Conservation (phyloP, 2,888 invertebrate genomes). For the Ctena decussata region DNA sequence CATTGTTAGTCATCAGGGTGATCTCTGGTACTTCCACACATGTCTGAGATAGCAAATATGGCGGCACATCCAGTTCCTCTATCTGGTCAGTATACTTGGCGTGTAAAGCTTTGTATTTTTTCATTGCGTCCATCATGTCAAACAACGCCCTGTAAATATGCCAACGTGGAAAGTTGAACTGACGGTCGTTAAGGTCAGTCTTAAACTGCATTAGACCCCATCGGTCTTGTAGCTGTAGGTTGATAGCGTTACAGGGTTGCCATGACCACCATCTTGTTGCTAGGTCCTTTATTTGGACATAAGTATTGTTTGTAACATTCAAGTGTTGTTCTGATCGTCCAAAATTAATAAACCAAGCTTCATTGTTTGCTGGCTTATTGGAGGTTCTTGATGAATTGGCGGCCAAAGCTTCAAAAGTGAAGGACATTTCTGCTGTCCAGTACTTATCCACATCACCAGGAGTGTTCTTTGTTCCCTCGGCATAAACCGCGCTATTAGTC, state of each 20-base stretch:
- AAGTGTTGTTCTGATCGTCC: slow-evolving; percentile 39
- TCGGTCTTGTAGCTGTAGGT: slow-evolving; percentile 56
- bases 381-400: slow-evolving; percentile 24
- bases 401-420: slow-evolving; percentile 37
- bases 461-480: slow-evolving; percentile 45
- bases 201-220: slow-evolving; percentile 80
- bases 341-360: slow-evolving; percentile 62
- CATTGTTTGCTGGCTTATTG: slow-evolving; percentile 27
- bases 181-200: slow-evolving; percentile 34
- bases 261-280: slow-evolving; percentile 58
- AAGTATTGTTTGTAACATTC: slow-evolving; percentile 33
- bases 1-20: slow-evolving; percentile 55
- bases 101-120: slow-evolving; percentile 72
- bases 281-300: not conserved
- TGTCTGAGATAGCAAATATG: slow-evolving; percentile 69
- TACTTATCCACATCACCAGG: slow-evolving; percentile 48
- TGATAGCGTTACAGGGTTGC: slow-evolving; percentile 56
- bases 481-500: slow-evolving; percentile 27
- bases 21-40: slow-evolving; percentile 69
- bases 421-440: slow-evolving; percentile 55
- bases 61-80: slow-evolving; percentile 68
- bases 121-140: slow-evolving; percentile 68
- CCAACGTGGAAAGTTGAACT: slow-evolving; percentile 61
- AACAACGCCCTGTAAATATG: slow-evolving; percentile 71
- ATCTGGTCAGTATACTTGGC: slow-evolving; percentile 67